Evolutionary conservation across 2,888 invertebrate species (phyloP), one percentile per base, ranked within the genome.

Genomic region (Crocallis elinguaria): DNA sequence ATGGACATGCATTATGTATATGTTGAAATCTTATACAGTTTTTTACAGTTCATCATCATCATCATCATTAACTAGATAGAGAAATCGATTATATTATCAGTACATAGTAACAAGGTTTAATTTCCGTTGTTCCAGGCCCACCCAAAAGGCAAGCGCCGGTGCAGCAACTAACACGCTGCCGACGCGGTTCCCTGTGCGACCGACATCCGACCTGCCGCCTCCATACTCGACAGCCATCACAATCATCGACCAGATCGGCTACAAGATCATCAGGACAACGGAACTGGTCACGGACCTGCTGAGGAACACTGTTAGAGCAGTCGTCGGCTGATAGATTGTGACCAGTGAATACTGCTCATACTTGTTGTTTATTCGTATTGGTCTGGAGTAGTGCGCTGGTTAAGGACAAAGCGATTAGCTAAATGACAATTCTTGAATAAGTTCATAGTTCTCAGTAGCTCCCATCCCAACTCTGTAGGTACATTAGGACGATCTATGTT

Each of bases 191-290:
- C 83, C 88, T 4, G 54, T 82, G 2, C 78, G 83, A 0, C 86
- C 87, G 0, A 68, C 72, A 16, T 33, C 66, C 7, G 83, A 82
- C 9, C 49, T 82, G 3, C 73, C 78, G 0, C 59, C 69, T 0
- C 75, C 83, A 0, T 86, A 80, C 72, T 79, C 88, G 48, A 89
- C 91, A 0, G 86, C 88, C 41, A 85, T 88, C 44, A 90, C 91
- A 0, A 57, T 92, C 58, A 90, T 92, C 62, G 92, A 92, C 65
- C 88, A 88, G 60, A 89, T 92, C 56, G 88, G 91, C 1, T 83
- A 82, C 75, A 92, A 92, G 70, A 92, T 92, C 60, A 90, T 90
- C 52, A 71, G 77, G 54, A 92, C 92, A 5, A 92, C 92, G 0
- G 91, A 92, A 59, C 80, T 92, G 1, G 86, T 92, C 32, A 88